Percentiles rank a stretch among this genome's conserved stretches.
phyloP scores from a whole-genome alignment of 2,113 vertebrate species.

The Macaca mulatta region DNA sequence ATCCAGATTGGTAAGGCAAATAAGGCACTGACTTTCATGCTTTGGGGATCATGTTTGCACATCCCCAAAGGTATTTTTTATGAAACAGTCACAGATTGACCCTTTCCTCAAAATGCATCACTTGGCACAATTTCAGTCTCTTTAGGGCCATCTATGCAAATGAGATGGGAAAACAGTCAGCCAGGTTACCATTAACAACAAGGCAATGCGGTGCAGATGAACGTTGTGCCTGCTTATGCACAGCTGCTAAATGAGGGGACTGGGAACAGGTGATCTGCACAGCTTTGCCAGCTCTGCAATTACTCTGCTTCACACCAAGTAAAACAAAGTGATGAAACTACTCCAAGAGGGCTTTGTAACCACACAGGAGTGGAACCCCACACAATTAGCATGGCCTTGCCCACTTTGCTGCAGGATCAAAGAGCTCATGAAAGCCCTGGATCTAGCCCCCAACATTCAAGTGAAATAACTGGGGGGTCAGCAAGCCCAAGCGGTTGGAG shows the following conservation, averaged over 20 bases:
- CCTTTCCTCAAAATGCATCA: not conserved
- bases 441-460: not conserved
- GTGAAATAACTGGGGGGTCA: not conserved
- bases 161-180: not conserved
- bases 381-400: not conserved
- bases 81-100: not conserved
- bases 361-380: not conserved
- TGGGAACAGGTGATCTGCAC: not conserved
- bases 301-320: not conserved
- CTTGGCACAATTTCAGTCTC: not conserved
- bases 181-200: not conserved
- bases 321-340: not conserved
- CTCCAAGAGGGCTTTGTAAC: not conserved
- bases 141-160: slow-evolving; percentile 6
- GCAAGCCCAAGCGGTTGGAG: not conserved
- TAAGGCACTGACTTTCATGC: not conserved
- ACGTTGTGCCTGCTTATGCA: rapidly evolving
- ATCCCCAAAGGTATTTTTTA: not conserved
- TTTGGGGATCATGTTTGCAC: not conserved
- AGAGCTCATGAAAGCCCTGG: not conserved
- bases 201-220: rapidly evolving
- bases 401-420: not conserved
- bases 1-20: not conserved
- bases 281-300: not conserved
- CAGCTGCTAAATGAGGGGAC: not conserved